Evolutionary conservation across 35 echinoderm and acorn worm genomes (phyloP).

Genomic region (Apostichopus parvimensis): DNA sequence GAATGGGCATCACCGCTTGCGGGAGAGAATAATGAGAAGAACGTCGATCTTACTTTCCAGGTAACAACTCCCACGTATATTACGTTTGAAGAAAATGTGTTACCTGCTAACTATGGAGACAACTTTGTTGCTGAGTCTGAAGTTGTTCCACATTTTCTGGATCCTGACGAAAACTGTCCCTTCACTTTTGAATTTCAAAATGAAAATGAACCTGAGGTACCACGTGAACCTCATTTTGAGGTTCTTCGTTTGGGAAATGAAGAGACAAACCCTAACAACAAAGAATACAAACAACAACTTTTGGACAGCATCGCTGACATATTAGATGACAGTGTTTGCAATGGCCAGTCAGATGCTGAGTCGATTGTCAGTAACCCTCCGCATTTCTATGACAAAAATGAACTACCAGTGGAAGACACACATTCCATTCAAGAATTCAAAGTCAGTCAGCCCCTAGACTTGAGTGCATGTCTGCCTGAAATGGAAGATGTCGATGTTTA

Average conservation of each 20-base stretch:
- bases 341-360: not conserved
- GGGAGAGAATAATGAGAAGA: not conserved
- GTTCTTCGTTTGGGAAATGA: not conserved
- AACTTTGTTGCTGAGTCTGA: conserved; percentile 8
- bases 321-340: not conserved
- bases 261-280: not conserved
- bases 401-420: not conserved
- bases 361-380: conserved; percentile 32
- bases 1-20: not conserved
- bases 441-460: not conserved
- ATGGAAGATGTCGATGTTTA: not conserved
- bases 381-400: conserved; percentile 1
- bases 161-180: conserved; percentile 14
- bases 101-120: not conserved
- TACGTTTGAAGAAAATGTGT: conserved; percentile 32
- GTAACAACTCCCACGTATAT: not conserved
- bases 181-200: not conserved
- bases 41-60: not conserved
- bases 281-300: not conserved
- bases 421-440: not conserved
- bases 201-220: not conserved
- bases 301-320: conserved; percentile 20
- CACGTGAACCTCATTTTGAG: not conserved
- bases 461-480: not conserved
- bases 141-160: not conserved